These are phyloP conservation scores for Oasisia sp. DNA, from an alignment of 2,888 invertebrate genomes.

Conservation along the genomic window DNA sequence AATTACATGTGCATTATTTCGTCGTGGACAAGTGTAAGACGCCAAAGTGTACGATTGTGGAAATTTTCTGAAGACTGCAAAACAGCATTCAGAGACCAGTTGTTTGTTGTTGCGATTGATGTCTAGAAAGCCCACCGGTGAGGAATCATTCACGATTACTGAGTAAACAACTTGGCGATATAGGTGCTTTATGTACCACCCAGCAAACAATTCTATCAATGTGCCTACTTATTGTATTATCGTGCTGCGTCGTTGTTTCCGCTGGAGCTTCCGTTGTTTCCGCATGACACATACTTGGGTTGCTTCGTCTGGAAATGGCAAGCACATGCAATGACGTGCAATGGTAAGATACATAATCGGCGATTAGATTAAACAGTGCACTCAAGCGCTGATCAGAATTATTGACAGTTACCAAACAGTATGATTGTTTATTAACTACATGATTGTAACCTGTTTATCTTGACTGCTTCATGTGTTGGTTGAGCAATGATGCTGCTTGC, in stretches of 20 bases:
- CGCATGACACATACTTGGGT: not conserved
- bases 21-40: too few species aligned
- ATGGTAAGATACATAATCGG: not conserved
- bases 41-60: too few species aligned
- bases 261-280: not conserved
- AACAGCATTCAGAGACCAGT: not conserved
- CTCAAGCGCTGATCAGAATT: too few species aligned
- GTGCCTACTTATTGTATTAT: not conserved
- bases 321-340: not conserved
- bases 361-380: not conserved
- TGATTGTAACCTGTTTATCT: not conserved
- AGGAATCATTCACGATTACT: not conserved
- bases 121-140: not conserved
- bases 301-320: slow-evolving; percentile 1
- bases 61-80: not conserved
- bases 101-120: not conserved
- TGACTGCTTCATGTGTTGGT: not conserved
- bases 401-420: too few species aligned
- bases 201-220: not conserved
- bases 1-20: too few species aligned
- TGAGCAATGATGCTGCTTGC: not conserved
- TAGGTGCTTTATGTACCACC: not conserved
- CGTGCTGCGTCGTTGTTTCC: not conserved
- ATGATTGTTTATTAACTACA: too few species aligned
- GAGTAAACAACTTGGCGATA: not conserved